These are phyloP conservation scores for Salvelinus namaycush DNA, from an alignment of 2,113 vertebrate genomes.

Conservation along the genomic window DNA sequence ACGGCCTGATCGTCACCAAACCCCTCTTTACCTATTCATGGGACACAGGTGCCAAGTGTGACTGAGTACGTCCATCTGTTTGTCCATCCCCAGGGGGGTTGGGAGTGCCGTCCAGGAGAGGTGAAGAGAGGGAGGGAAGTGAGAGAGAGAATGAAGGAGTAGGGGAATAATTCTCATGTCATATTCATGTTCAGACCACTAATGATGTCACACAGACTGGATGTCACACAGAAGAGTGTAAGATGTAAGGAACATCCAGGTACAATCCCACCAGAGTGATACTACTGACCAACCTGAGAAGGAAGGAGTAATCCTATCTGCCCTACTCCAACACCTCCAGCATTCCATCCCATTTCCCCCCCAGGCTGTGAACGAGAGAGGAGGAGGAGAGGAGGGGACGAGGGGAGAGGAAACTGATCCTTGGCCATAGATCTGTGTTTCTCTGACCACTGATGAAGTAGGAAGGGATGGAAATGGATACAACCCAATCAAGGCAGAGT, in stretches of 20 bases:
- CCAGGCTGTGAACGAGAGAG: not conserved
- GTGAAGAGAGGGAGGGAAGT: not conserved
- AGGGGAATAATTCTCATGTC: not conserved
- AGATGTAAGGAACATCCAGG: not conserved
- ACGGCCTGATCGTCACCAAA: not conserved
- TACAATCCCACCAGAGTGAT: not conserved
- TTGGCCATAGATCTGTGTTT: not conserved
- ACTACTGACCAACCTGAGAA: not conserved
- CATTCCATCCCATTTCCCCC: not conserved
- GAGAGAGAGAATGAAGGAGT: not conserved
- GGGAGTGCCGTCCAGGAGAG: too few relatives aligned
- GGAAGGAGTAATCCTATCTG: not conserved
- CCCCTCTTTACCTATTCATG: not conserved
- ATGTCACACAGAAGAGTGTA: not conserved
- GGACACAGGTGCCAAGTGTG: not conserved
- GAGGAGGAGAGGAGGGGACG: not conserved
- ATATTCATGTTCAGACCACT: too few relatives aligned
- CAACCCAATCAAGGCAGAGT: slow-evolving; percentile 1
- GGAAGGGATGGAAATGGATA: not conserved
- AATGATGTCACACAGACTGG: too few relatives aligned
- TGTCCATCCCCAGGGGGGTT: not conserved
- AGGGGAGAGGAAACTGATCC: not conserved
- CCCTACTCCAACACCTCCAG: not conserved
- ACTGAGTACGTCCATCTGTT: not conserved
- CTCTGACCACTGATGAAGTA: not conserved